Evolutionary conservation across 2,113 vertebrate species (phyloP).

Genomic region (Gnathonemus longibarbis): DNA sequence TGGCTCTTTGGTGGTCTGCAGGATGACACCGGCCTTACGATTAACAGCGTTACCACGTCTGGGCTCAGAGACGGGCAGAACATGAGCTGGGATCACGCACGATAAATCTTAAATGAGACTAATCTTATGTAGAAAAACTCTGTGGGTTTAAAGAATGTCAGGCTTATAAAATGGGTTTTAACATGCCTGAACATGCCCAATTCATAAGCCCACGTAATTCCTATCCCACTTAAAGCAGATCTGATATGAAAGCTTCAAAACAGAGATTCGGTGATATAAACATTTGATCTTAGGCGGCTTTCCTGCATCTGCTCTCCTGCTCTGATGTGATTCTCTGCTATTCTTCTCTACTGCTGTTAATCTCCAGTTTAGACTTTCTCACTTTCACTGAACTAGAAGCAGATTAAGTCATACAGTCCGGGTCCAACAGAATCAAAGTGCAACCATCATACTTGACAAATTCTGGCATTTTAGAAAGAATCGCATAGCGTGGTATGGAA

Average conservation of each 20-base stretch:
- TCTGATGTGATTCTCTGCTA: background rate
- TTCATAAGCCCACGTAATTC: background rate
- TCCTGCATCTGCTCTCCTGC: background rate
- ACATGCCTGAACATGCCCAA: background rate
- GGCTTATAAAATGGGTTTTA: background rate
- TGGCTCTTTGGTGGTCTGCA: background rate
- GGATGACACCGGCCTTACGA: background rate
- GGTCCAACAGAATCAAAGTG: background rate
- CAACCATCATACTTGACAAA: background rate
- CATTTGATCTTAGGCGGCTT: background rate
- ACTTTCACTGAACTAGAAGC: background rate
- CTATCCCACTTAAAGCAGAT: background rate
- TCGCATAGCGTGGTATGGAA: background rate
- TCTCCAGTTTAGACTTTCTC: background rate
- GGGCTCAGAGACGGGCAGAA: background rate
- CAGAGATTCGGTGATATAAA: background rate
- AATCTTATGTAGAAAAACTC: background rate
- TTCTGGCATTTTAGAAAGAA: background rate
- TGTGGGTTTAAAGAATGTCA: constrained; percentile 1
- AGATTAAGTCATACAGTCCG: background rate
- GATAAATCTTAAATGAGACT: background rate
- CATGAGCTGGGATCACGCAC: background rate
- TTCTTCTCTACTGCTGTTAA: background rate
- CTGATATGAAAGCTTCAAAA: background rate
- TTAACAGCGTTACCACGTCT: background rate